Percentiles rank a stretch among this genome's conserved stretches.
phyloP scores from a whole-genome alignment of 2,113 vertebrate species.

The Mustela lutreola region DNA sequence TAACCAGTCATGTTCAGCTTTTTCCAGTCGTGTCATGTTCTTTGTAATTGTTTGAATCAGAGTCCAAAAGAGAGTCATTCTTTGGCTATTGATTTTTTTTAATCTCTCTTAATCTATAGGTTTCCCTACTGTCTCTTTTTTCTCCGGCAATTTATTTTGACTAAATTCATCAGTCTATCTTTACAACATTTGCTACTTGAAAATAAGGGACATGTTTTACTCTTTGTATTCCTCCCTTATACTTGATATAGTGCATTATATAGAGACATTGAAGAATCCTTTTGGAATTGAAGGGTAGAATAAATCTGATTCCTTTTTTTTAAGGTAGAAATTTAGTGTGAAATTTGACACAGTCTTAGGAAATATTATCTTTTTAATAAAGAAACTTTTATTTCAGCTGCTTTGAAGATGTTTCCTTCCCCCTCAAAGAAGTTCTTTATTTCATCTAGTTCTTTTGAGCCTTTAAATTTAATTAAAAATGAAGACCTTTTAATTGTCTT shows the following conservation, averaged over 20 bases:
- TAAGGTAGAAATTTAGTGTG: neutral
- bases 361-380: neutral
- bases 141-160: neutral
- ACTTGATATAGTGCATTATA: neutral
- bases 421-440: neutral
- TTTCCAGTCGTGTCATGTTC: neutral
- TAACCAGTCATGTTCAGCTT: neutral
- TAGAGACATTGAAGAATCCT: neutral
- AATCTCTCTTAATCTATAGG: neutral
- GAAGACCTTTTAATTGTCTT: neutral
- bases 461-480: neutral
- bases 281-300: neutral
- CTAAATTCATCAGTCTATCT: neutral
- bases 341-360: neutral
- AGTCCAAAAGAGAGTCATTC: neutral
- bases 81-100: neutral
- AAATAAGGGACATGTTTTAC: neutral
- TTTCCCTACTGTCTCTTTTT: neutral
- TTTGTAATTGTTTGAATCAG: slow-evolving; percentile 21
- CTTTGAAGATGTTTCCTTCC: neutral
- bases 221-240: neutral
- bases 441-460: neutral
- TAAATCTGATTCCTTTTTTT: neutral
- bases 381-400: neutral
- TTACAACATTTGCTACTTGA: neutral